Percentiles rank a stretch among this genome's conserved stretches.
These are phyloP conservation scores for Dromaius novaehollandiae DNA, from an alignment of 2,113 vertebrate genomes.

Conservation along the genomic window DNA sequence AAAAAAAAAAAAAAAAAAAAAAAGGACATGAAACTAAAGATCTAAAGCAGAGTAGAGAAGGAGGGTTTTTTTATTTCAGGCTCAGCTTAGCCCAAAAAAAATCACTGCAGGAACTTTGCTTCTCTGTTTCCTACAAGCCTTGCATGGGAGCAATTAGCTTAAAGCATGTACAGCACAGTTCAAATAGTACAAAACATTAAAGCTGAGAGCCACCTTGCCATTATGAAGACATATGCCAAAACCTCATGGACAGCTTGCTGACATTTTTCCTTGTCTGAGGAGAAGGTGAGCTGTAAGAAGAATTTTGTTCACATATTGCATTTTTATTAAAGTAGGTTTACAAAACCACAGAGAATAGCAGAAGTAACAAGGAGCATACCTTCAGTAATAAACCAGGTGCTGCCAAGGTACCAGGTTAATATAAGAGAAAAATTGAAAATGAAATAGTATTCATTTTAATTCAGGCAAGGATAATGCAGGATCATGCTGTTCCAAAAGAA, in stretches of 20 bases:
- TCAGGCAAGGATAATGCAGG: background rate
- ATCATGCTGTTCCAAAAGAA: background rate
- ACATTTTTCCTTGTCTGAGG: background rate
- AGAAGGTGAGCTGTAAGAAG: background rate
- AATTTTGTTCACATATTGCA: background rate
- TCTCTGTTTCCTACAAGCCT: background rate
- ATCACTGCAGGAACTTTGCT: background rate
- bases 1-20: rapidly evolving
- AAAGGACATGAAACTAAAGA: background rate
- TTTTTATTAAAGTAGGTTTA: background rate
- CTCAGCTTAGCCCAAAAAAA: background rate
- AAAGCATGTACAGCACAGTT: background rate
- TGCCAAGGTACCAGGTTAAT: background rate
- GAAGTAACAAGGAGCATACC: background rate
- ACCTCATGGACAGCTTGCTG: background rate
- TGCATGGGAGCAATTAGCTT: background rate
- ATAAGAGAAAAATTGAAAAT: background rate
- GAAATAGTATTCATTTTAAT: background rate
- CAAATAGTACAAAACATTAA: background rate
- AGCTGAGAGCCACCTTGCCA: background rate
- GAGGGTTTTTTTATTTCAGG: constrained; percentile 18
- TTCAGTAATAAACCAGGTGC: background rate
- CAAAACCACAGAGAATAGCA: background rate
- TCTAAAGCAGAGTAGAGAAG: background rate
- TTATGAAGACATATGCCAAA: background rate